These are phyloP conservation scores for Lates japonicus DNA, from an alignment of 2,797 vertebrate genomes.

Conservation along the genomic window DNA sequence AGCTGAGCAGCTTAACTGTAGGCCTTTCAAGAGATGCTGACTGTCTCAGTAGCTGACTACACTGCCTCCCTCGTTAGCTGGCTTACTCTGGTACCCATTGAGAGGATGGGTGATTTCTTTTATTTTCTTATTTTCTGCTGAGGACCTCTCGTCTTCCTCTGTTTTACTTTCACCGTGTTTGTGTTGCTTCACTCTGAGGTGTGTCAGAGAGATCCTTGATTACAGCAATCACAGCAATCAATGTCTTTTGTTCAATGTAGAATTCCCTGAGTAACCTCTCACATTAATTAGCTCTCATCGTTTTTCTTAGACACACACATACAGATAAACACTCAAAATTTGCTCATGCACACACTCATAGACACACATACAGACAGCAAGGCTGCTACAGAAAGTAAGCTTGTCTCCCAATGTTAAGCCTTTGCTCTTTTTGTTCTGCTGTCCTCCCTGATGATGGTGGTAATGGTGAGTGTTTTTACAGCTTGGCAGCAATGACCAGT, in stretches of 20 bases:
- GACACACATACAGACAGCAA: neutral
- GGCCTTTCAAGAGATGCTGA: slow-evolving; percentile 74
- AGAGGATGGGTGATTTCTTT: slow-evolving; percentile 55
- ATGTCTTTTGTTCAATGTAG: slow-evolving; percentile 75
- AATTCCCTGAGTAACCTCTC: slow-evolving; percentile 74
- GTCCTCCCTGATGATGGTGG: slow-evolving; percentile 27
- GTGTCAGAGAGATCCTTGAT: slow-evolving; percentile 72
- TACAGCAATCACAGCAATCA: slow-evolving; percentile 79
- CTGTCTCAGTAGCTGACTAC: slow-evolving; percentile 62
- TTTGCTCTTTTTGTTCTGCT: slow-evolving; percentile 57
- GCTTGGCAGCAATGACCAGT: slow-evolving; percentile 41
- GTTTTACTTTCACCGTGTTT: slow-evolving; percentile 67
- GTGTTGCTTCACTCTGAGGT: slow-evolving; percentile 69
- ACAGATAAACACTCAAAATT: slow-evolving; percentile 54
- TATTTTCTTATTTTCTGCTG: slow-evolving; percentile 1
- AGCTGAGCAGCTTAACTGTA: slow-evolving; percentile 76
- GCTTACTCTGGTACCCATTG: slow-evolving; percentile 47
- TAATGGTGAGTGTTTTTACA: slow-evolving; percentile 41
- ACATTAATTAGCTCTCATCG: slow-evolving; percentile 78
- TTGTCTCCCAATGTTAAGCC: slow-evolving; percentile 39
- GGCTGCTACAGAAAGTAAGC: slow-evolving; percentile 29
- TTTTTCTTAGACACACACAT: slow-evolving; percentile 44
- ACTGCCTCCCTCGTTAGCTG: slow-evolving; percentile 71
- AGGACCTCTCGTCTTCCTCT: slow-evolving; percentile 63
- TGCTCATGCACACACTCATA: neutral